A percentile compares a stretch with the other conserved stretches of the same genome.
phyloP scores from a whole-genome alignment of 2,888 invertebrate genomes.

The Linnaemya tessellans region DNA sequence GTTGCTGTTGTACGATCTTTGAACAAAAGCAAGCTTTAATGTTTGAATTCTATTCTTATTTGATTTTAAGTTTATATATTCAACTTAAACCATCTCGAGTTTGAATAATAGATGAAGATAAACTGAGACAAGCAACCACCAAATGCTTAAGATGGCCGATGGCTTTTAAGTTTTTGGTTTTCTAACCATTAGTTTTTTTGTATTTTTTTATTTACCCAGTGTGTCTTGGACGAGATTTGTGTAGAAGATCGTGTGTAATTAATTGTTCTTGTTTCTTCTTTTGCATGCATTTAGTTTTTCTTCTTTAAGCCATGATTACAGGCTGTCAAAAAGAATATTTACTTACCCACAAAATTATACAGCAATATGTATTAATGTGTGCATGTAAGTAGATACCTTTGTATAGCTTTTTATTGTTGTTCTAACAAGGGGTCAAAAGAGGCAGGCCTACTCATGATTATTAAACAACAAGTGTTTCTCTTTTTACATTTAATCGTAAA shows the following conservation, averaged over 20 bases:
- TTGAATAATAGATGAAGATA: slow-evolving; percentile 46
- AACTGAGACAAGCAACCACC: slow-evolving; percentile 20
- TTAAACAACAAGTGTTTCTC: slow-evolving; percentile 48
- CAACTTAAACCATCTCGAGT: slow-evolving; percentile 9
- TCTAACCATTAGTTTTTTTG: not conserved
- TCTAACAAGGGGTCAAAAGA: slow-evolving; percentile 25
- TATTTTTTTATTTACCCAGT: not conserved
- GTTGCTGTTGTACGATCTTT: slow-evolving; percentile 13
- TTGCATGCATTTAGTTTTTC: slow-evolving; percentile 4
- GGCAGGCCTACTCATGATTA: not conserved
- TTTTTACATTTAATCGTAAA: not conserved
- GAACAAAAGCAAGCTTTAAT: slow-evolving; percentile 44
- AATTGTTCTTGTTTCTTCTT: slow-evolving; percentile 22
- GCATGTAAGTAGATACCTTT: too few species aligned
- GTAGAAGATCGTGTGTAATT: slow-evolving; percentile 6
- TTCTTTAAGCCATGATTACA: slow-evolving; percentile 36
- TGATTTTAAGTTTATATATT: slow-evolving; percentile 22
- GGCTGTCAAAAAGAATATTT: slow-evolving; percentile 46
- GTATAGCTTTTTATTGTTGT: too few species aligned
- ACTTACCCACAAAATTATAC: not conserved
- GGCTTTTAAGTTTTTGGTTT: slow-evolving; percentile 30
- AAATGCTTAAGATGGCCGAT: slow-evolving; percentile 51
- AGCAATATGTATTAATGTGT: too few species aligned
- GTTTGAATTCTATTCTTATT: slow-evolving; percentile 34
- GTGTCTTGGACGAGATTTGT: not conserved